A percentile compares a stretch with the other conserved stretches of the same genome.
Conservation (phyloP, 1,140 invertebrate genomes). For the Brachionus rubens region DNA sequence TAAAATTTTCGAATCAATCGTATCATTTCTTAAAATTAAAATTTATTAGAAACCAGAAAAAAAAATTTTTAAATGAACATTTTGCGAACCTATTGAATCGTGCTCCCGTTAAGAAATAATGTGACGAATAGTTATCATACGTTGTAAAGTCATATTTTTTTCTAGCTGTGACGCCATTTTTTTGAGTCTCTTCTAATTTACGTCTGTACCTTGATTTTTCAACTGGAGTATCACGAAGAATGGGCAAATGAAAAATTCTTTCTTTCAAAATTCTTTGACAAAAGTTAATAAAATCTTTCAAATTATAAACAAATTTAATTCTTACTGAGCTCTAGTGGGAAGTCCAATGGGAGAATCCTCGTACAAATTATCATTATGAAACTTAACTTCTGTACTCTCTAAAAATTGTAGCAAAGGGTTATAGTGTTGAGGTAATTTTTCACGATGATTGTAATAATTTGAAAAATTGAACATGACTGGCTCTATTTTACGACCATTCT, state of each 20-base stretch:
- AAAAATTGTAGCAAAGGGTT: constrained; percentile 34
- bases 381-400: constrained; percentile 31
- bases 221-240: background rate
- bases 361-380: constrained; percentile 41
- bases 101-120: constrained; percentile 41
- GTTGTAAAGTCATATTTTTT: constrained; percentile 46
- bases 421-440: constrained; percentile 28
- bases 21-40: constrained; percentile 22
- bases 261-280: constrained; percentile 34
- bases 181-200: constrained; percentile 35
- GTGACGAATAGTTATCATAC: constrained; percentile 26
- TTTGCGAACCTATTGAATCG: constrained; percentile 21
- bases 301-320: background rate
- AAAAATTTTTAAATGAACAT: background rate
- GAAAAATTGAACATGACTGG: constrained; percentile 13
- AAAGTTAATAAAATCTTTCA: background rate
- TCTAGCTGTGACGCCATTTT: background rate
- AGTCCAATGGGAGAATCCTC: constrained; percentile 9
- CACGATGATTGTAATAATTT: constrained; percentile 30
- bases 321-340: constrained; percentile 29
- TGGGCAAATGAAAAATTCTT: constrained; percentile 40
- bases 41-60: background rate
- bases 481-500: constrained; percentile 38
- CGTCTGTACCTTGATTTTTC: constrained; percentile 29
- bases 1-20: constrained; percentile 38